Conservation (phyloP, 2,888 invertebrate species). For the Epinotia nisella region DNA sequence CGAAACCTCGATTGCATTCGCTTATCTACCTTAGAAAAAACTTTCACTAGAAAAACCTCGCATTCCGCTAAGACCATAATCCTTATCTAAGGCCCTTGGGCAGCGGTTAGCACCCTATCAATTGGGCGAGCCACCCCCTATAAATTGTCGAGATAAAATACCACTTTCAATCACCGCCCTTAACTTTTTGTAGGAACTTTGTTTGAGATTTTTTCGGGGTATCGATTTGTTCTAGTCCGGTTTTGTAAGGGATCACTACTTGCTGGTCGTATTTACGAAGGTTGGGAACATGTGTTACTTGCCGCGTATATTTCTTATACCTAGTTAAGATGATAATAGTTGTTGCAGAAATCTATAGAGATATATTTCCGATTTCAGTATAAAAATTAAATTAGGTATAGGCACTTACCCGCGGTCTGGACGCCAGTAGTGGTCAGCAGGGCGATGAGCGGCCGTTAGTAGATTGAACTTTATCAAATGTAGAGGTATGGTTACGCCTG, state of each 20-base stretch:
- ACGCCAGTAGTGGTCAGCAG: too few relatives aligned
- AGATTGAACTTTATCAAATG: too few relatives aligned
- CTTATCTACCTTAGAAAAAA: slow-evolving; percentile 49
- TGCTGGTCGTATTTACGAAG: slow-evolving; percentile 17
- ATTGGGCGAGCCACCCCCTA: slow-evolving; percentile 62
- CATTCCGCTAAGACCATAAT: slow-evolving; percentile 63
- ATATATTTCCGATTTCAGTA: background rate
- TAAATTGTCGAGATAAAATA: slow-evolving; percentile 70
- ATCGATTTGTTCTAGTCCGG: slow-evolving; percentile 37
- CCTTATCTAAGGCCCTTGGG: slow-evolving; percentile 66
- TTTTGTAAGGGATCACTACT: slow-evolving; percentile 13
- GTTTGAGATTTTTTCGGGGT: slow-evolving; percentile 42
- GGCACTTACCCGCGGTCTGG: too few relatives aligned
- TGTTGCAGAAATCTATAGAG: background rate
- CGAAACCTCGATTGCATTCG: slow-evolving; percentile 40
- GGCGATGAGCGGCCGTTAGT: too few relatives aligned
- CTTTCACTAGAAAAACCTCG: slow-evolving; percentile 53
- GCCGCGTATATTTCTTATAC: background rate
- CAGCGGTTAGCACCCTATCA: slow-evolving; percentile 72
- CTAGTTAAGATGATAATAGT: background rate
- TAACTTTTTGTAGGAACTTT: slow-evolving; percentile 54
- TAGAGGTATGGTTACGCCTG: too few relatives aligned
- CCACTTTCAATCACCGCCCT: slow-evolving; percentile 65
- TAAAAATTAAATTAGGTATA: too few relatives aligned
- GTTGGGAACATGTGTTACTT: slow-evolving; percentile 18